phyloP scores from a whole-genome alignment of 2,113 vertebrate genomes.

The Mungos mungo region DNA sequence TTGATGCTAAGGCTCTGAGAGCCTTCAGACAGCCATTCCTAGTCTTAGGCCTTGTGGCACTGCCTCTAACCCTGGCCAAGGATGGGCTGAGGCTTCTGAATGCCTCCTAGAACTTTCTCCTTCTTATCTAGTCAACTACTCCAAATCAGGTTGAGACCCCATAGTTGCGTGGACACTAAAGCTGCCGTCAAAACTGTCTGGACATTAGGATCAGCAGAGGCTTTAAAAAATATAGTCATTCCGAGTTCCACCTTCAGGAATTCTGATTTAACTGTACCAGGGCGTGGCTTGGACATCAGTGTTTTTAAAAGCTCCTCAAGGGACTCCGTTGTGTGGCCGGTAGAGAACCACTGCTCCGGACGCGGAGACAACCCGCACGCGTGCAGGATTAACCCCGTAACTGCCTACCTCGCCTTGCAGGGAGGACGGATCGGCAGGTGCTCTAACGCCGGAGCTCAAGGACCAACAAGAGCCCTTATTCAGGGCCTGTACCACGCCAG shows the following conservation, averaged over 20 bases:
- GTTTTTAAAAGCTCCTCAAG: not conserved
- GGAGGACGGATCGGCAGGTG: not conserved
- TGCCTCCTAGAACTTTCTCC: not conserved
- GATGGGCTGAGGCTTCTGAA: not conserved
- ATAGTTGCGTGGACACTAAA: not conserved
- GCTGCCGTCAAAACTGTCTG: not conserved
- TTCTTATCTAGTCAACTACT: not conserved
- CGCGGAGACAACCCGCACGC: not conserved
- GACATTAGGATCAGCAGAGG: not conserved
- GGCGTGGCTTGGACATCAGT: too few relatives aligned
- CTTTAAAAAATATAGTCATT: not conserved
- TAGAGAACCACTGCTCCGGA: too few relatives aligned
- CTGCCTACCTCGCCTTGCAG: rapidly evolving
- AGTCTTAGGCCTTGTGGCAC: too few relatives aligned
- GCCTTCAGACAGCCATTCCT: too few relatives aligned
- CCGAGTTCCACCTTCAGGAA: too few relatives aligned
- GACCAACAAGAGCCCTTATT: not conserved
- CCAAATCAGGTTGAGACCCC: not conserved
- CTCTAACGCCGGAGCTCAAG: not conserved
- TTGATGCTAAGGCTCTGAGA: not conserved
- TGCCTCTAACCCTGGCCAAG: not conserved
- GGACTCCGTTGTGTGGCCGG: rapidly evolving
- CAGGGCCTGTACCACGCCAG: too few relatives aligned
- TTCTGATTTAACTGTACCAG: not conserved
- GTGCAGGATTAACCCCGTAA: too few relatives aligned